Evolutionary conservation across 1,140 invertebrate species (phyloP).

Genomic region (Aphelinus certus): DNA sequence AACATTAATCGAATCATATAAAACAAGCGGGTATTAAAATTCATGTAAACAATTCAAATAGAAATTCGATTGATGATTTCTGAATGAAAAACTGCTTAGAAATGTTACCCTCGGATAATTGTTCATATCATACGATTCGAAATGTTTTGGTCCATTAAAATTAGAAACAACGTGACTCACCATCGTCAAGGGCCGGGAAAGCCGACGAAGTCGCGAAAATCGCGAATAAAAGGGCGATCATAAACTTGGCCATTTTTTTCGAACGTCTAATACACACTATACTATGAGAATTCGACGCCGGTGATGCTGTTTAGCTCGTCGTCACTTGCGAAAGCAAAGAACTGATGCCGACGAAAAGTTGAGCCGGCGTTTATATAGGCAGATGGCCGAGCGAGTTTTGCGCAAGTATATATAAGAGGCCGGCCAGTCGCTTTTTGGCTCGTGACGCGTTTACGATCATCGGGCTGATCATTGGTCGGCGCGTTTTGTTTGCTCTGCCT

Average conservation of each 20-base stretch:
- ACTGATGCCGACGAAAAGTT: constrained; percentile 6
- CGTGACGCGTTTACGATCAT: no score
- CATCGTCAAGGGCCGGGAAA: not conserved
- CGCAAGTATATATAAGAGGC: not conserved
- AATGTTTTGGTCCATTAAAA: no score
- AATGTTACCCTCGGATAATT: no score
- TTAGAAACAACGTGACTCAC: not conserved
- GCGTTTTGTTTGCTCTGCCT: no score
- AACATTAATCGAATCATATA: not conserved
- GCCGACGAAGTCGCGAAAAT: not conserved
- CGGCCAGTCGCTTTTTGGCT: no score
- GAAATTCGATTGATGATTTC: not conserved
- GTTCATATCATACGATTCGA: no score
- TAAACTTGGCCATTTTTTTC: constrained; percentile 2
- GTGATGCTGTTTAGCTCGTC: not conserved
- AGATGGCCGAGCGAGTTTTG: not conserved
- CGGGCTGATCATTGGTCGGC: no score
- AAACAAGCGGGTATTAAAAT: no score
- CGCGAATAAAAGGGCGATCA: not conserved
- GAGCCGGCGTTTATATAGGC: constrained; percentile 4
- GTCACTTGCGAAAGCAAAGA: not conserved
- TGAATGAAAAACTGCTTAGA: not conserved
- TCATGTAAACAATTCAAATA: not conserved
- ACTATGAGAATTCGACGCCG: not conserved
- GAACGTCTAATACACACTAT: not conserved